phyloP scores from a whole-genome alignment of 2,888 invertebrate genomes.

The Campoplex capitator region DNA sequence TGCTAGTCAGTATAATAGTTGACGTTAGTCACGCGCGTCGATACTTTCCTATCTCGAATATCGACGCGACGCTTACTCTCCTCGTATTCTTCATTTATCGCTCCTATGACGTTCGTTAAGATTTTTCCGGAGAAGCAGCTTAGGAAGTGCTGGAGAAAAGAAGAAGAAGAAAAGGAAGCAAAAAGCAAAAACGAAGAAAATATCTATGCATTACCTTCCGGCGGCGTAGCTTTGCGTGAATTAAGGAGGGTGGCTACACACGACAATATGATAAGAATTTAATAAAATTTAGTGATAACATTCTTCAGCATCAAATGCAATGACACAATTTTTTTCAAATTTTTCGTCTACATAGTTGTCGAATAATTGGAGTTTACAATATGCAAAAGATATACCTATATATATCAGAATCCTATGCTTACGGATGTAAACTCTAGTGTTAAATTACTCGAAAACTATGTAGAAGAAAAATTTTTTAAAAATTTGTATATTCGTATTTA shows the following conservation, averaged over 20 bases:
- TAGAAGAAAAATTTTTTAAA: no score
- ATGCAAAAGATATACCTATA: no score
- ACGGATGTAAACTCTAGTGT: no score
- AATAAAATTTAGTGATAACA: no score
- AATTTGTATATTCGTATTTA: no score
- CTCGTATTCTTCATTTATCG: constrained; percentile 24
- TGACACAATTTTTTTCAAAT: no score
- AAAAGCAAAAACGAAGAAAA: constrained; percentile 21
- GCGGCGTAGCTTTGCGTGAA: constrained; percentile 42
- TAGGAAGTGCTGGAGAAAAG: not conserved
- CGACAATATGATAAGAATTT: no score
- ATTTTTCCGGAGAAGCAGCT: constrained; percentile 16
- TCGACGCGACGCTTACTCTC: constrained; percentile 4
- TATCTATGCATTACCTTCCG: constrained; percentile 34
- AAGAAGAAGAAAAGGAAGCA: not conserved
- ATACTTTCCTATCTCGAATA: constrained; percentile 51
- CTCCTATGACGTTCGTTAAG: constrained; percentile 12
- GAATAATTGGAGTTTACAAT: no score
- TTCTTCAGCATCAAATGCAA: no score
- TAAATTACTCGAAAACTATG: no score
- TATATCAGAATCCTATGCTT: no score
- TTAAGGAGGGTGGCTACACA: not conserved
- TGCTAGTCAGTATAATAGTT: constrained; percentile 63
- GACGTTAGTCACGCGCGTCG: constrained; percentile 49
- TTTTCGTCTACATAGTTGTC: no score